These are phyloP conservation scores for Anomalospiza imberbis DNA, from an alignment of 2,797 vertebrate species.

Conservation along the genomic window DNA sequence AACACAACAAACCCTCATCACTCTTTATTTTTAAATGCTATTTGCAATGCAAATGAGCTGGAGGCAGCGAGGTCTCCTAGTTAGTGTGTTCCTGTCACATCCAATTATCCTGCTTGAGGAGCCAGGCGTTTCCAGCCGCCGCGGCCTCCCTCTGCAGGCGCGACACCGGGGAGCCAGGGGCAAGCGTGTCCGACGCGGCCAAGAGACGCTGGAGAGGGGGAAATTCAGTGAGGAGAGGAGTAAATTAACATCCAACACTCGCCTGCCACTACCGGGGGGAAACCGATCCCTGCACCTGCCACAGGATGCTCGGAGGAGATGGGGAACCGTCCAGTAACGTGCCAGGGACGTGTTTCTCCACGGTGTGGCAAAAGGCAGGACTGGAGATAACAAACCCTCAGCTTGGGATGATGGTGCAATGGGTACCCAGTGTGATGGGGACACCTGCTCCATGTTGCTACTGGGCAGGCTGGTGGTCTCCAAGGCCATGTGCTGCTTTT, in stretches of 20 bases:
- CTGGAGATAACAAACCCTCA: background rate
- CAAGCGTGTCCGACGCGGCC: background rate
- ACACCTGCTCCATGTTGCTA: background rate
- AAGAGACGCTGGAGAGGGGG: background rate
- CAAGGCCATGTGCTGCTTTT: background rate
- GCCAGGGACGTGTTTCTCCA: background rate
- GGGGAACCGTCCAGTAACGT: background rate
- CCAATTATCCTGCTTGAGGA: constrained; percentile 71
- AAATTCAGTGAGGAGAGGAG: background rate
- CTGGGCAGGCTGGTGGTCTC: background rate
- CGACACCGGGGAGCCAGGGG: constrained; percentile 30
- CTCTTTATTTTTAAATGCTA: constrained; percentile 66
- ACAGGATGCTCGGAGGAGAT: background rate
- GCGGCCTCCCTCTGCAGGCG: constrained; percentile 21
- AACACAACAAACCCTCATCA: constrained; percentile 24
- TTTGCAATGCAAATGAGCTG: constrained; percentile 77
- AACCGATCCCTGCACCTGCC: background rate
- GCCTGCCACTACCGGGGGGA: background rate
- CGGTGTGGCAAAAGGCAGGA: background rate
- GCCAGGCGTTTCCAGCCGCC: constrained; percentile 49
- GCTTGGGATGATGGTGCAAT: background rate
- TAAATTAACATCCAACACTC: constrained; percentile 42
- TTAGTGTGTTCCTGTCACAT: constrained; percentile 73
- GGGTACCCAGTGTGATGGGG: background rate
- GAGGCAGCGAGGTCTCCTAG: constrained; percentile 68